Evolutionary conservation across 2,888 invertebrate species (phyloP), one percentile per base, ranked within the genome.

Genomic region (Yponomeuta malinellus): DNA sequence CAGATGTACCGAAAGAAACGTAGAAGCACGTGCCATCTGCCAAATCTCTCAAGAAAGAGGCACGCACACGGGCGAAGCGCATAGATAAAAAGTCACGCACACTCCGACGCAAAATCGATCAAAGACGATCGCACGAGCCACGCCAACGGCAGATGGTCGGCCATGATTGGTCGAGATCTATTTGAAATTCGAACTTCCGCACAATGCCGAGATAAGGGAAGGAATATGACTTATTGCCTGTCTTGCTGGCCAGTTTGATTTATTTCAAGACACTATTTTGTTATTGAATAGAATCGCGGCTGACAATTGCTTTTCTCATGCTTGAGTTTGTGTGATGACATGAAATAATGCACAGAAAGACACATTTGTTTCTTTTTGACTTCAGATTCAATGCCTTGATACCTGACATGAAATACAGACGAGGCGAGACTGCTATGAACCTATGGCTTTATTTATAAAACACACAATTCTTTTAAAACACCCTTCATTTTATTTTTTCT

Each of bases 21-120:
- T 80, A 78, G 78, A 73, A 71, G 91, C 91, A 90, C 91, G 91
- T 91, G 91, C 91, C 91, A 90, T 92, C 91, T 92, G 91, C 91
- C 89, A 91, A 92, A 91, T 90, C 90, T 87, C 83, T 79, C 79
- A 84, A 89, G 89, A 81, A 83, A 68, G 43, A 63, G 37, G 48
- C 66, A 69, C 71, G 37, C 69, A 69, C 71, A 69, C 71, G 37
- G 12, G 10, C 63, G 63, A 6, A 63, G 64, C n/a, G 8, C 29
- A 15, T 10, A 15, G 48, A 52, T 12, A 67, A n/a, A 68, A 65
- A 65, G 43, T 52, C 52, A 84, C 85, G 76, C 88, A 87, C 87
- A 86, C 87, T 78, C 69, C 70, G 72, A 73, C 72, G 63, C n/a
- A 66, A 70, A 83, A 88, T 88, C 85, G 84, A 88, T 87, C 87